These are phyloP conservation scores for Himalopsyche kuldschensis DNA, from an alignment of 2,888 invertebrate genomes.

Conservation along the genomic window DNA sequence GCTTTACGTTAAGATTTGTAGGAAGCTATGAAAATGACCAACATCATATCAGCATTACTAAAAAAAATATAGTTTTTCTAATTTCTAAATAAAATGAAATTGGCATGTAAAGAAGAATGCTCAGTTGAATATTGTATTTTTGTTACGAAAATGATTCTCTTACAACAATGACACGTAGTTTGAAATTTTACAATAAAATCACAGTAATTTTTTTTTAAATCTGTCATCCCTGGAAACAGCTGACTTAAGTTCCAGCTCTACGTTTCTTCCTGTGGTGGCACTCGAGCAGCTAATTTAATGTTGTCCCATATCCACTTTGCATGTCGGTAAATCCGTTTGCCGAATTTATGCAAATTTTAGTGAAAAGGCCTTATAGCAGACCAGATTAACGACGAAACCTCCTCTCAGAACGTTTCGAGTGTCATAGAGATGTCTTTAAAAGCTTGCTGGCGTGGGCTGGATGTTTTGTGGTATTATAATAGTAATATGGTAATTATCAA, in stretches of 20 bases:
- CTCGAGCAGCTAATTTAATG: not conserved
- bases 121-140: too few relatives aligned
- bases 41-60: too few relatives aligned
- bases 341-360: not conserved
- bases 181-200: too few relatives aligned
- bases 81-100: too few relatives aligned
- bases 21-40: too few relatives aligned
- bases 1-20: too few relatives aligned
- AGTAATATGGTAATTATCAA: not conserved
- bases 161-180: too few relatives aligned
- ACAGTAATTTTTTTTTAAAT: too few relatives aligned
- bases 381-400: not conserved
- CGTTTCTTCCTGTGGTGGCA: not conserved
- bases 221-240: not conserved
- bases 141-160: too few relatives aligned
- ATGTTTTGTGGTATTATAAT: not conserved
- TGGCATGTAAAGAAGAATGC: too few relatives aligned
- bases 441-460: not conserved
- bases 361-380: not conserved
- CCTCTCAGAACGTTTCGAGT: not conserved
- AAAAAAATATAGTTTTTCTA: too few relatives aligned
- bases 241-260: not conserved
- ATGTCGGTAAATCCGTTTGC: not conserved
- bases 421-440: not conserved
- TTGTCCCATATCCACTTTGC: not conserved